These are phyloP conservation scores for Drosophila cardini DNA, from an alignment of 1,140 invertebrate genomes.

Conservation along the genomic window DNA sequence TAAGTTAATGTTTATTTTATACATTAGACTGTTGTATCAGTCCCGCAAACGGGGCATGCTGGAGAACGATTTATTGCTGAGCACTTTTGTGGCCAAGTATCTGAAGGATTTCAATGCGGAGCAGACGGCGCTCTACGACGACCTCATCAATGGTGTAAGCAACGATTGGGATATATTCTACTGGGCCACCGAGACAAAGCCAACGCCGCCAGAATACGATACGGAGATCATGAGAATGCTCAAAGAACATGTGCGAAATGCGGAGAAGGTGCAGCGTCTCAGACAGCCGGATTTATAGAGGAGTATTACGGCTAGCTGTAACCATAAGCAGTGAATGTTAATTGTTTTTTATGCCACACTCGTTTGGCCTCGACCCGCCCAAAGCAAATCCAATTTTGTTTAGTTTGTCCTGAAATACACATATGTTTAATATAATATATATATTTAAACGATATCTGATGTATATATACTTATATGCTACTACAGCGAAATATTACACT, in stretches of 20 bases:
- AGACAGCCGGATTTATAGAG: slow-evolving; percentile 88
- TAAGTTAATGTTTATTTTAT: not conserved
- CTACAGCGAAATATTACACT: slow-evolving; percentile 70
- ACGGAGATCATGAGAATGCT: slow-evolving; percentile 95
- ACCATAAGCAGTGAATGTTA: not conserved
- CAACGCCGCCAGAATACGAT: slow-evolving; percentile 93
- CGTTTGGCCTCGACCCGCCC: too few relatives aligned
- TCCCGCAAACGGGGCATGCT: slow-evolving; percentile 98
- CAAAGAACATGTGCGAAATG: slow-evolving; percentile 93
- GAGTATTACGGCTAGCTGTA: not conserved
- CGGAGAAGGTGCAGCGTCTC: slow-evolving; percentile 88
- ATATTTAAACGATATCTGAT: slow-evolving; percentile 50
- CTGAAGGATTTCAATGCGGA: slow-evolving; percentile 89
- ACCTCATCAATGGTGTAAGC: slow-evolving; percentile 95
- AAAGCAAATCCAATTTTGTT: slow-evolving; percentile 9
- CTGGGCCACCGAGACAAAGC: slow-evolving; percentile 93
- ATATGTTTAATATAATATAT: slow-evolving; percentile 60
- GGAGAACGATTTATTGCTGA: slow-evolving; percentile 97
- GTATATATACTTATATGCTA: slow-evolving; percentile 56
- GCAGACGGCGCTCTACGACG: slow-evolving; percentile 93
- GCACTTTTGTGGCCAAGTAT: slow-evolving; percentile 95
- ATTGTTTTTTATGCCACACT: too few relatives aligned
- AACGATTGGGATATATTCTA: slow-evolving; percentile 99
- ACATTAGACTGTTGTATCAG: slow-evolving; percentile 94
- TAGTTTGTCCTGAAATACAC: slow-evolving; percentile 58